These are phyloP conservation scores for Abrostola triplasia DNA, from an alignment of 2,888 invertebrate species.

Conservation along the genomic window DNA sequence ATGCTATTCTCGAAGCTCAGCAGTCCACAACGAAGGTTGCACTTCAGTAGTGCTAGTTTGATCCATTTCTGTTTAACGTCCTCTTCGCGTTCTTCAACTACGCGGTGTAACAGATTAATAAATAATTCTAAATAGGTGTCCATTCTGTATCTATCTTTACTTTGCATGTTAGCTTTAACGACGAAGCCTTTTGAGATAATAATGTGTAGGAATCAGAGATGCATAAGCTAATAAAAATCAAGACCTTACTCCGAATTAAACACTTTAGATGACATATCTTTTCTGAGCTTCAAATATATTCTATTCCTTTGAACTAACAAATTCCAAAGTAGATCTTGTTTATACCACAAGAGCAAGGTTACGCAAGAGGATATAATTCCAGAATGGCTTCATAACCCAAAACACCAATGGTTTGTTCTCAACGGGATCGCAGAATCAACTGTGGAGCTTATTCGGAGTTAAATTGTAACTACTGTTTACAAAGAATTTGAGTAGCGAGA, in stretches of 20 bases:
- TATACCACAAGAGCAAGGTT: conserved; percentile 20
- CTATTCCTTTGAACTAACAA: neutral
- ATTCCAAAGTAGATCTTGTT: conserved; percentile 3
- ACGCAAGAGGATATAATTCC: conserved; percentile 25
- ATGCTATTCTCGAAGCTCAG: conserved; percentile 68
- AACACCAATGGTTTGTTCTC: conserved; percentile 41
- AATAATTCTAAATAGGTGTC: conserved; percentile 55
- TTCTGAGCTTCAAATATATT: neutral
- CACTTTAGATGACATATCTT: neutral
- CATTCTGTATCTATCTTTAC: conserved; percentile 55
- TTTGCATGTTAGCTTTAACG: conserved; percentile 7
- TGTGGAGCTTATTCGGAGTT: conserved; percentile 27
- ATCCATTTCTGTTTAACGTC: conserved; percentile 74
- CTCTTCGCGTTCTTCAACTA: conserved; percentile 58
- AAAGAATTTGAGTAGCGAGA: conserved; percentile 61
- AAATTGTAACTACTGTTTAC: conserved; percentile 62
- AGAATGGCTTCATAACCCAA: conserved; percentile 32
- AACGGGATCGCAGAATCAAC: conserved; percentile 43
- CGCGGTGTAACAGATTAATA: conserved; percentile 59
- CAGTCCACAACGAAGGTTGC: conserved; percentile 67
- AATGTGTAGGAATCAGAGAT: too few relatives aligned
- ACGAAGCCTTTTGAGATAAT: too few relatives aligned
- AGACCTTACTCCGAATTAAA: conserved; percentile 1
- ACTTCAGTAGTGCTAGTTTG: conserved; percentile 72
- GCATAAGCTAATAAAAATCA: neutral